Evolutionary conservation across 2,888 invertebrate genomes (phyloP).

Genomic region (Scelioninae gen. 2): DNA sequence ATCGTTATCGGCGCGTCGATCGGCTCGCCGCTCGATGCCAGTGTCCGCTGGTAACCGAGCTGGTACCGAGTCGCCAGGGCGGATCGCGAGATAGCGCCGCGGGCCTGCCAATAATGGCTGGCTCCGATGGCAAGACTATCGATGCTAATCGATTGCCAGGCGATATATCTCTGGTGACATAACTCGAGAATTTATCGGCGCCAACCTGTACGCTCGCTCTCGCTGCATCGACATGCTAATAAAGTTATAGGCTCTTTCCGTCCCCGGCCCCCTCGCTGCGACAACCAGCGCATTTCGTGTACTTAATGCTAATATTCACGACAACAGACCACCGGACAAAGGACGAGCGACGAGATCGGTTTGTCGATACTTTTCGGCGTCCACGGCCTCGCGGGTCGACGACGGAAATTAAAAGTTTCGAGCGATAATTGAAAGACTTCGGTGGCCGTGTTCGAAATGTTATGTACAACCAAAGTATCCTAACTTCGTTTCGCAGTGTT

Average conservation of each 20-base stretch:
- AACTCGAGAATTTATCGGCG: conserved; percentile 71
- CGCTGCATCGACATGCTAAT: conserved; percentile 66
- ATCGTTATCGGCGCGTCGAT: conserved; percentile 61
- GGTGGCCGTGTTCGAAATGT: no score
- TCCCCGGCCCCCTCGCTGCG: conserved; percentile 2
- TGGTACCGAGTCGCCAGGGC: conserved; percentile 60
- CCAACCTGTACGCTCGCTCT: conserved; percentile 62
- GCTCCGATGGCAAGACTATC: conserved; percentile 68
- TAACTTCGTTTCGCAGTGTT: no score
- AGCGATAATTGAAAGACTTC: no score
- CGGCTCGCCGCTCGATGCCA: conserved; percentile 54
- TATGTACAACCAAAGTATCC: no score
- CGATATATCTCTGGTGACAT: conserved; percentile 71
- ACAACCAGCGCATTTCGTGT: conserved; percentile 38
- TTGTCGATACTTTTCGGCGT: conserved; percentile 40
- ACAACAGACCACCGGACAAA: conserved; percentile 34
- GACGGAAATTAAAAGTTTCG: no score
- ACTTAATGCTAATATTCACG: conserved; percentile 51
- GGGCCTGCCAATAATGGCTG: conserved; percentile 65
- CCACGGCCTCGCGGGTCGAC: no score
- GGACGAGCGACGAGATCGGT: conserved; percentile 14
- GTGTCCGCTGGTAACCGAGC: conserved; percentile 57
- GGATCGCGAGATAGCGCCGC: conserved; percentile 63
- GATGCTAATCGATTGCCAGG: conserved; percentile 71
- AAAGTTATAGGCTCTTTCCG: conserved; percentile 61